Base-by-base conservation (phyloP, 2,888 invertebrate species). In the Callosobruchus maculatus region DNA sequence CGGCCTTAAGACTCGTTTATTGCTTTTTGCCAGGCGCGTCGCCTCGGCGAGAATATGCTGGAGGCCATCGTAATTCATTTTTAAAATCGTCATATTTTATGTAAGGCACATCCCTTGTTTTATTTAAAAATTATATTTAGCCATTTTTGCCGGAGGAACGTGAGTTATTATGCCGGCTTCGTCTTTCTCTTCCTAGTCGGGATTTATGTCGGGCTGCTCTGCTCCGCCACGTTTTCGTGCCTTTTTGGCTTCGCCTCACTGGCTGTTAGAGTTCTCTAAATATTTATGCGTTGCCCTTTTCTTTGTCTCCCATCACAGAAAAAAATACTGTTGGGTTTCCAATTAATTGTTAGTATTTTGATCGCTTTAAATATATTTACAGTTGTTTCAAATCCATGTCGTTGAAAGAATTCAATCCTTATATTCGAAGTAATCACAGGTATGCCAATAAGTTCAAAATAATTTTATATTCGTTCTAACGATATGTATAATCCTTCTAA, bases 111-210 rank as follows among this genome's bases (percentile, higher is more conserved):
- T 79, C 75, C 75, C 77, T 81, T 80, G 80, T 80, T 82, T 82
- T 81, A 80, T 80, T 82, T 80, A 79, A 77, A 79, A 82, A 80
- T 82, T 82, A 81, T 82, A 49, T 7, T 82, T 80, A 80, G 79
- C 78, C 79, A 79, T 81, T 81, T 80, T 80, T 79, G 75, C 80
- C 77, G 77, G 78, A 78, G 77, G 76, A 79, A 80, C 80, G 81
- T 82, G 82, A 82, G 79, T 82, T 82, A 82, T 82, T 82, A 79
- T 81, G 80, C 77, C 75, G 80, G 78, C 77, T 80, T 79, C 79
- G 77, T 79, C 78, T 79, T 81, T 79, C 80, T 80, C 79, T 78
- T 18, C 7, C 13, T 18, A 49, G 49, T 13, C 49, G 49, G 49
- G 49, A 49, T 49, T 49, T 49, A 49, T 49, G 49, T 49, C 49